Evolutionary conservation across 2,888 invertebrate species (phyloP).

Genomic region (Trissoscelio sp.): DNA sequence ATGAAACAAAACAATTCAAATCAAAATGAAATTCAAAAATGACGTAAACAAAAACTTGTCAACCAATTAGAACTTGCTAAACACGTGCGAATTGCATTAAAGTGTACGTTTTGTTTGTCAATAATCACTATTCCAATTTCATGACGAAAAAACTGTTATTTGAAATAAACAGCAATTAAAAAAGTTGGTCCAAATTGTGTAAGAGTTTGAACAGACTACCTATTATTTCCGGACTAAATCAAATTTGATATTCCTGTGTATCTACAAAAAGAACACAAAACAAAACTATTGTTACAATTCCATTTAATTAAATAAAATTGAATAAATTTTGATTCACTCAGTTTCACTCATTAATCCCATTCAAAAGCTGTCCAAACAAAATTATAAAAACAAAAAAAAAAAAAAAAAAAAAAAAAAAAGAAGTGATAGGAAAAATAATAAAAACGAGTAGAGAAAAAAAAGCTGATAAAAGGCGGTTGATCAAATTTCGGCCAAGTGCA

Average conservation of each 20-base stretch:
- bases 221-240: slow-evolving; percentile 21
- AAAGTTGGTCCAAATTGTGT: slow-evolving; percentile 10
- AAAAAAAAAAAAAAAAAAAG: not conserved
- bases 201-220: slow-evolving; percentile 8
- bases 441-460: not conserved
- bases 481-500: slow-evolving; percentile 46
- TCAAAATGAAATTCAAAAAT: no score
- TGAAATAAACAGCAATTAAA: slow-evolving; percentile 11
- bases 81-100: slow-evolving; percentile 1
- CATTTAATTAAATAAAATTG: slow-evolving; percentile 30
- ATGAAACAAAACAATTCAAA: no score
- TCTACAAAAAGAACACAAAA: no score
- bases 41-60: no score
- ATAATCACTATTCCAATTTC: slow-evolving; percentile 12
- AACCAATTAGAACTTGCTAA: slow-evolving; percentile 10
- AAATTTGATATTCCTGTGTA: slow-evolving; percentile 25
- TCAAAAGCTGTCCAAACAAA: not conserved
- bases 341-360: slow-evolving; percentile 35
- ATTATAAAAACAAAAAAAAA: not conserved
- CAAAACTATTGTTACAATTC: slow-evolving; percentile 15
- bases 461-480: slow-evolving; percentile 7
- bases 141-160: not conserved
- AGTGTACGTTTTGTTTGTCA: not conserved
- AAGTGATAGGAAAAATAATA: slow-evolving; percentile 4
- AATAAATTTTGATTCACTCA: slow-evolving; percentile 25